phyloP scores from a whole-genome alignment of 2,888 invertebrate species.

The Fabriciana adippe region DNA sequence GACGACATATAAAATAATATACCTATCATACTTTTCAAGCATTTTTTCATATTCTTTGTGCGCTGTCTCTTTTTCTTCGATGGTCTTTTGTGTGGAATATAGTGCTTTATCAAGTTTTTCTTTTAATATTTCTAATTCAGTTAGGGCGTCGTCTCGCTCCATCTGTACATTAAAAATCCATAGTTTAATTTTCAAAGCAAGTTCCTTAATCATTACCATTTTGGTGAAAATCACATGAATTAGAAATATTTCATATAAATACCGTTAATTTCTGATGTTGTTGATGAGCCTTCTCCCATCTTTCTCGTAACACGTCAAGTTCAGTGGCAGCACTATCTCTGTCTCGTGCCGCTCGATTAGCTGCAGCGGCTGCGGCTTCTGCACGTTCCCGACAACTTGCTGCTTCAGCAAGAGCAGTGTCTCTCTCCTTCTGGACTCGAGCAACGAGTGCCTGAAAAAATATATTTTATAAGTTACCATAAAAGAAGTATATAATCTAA shows the following conservation, averaged over 20 bases:
- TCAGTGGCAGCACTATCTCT: slow-evolving; percentile 92
- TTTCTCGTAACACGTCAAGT: slow-evolving; percentile 91
- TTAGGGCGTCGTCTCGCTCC: slow-evolving; percentile 92
- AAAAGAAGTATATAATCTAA: too few relatives aligned
- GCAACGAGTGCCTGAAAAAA: slow-evolving; percentile 85
- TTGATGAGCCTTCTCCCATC: slow-evolving; percentile 93
- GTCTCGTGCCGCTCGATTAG: slow-evolving; percentile 91
- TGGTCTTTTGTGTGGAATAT: slow-evolving; percentile 89
- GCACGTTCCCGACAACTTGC: slow-evolving; percentile 91
- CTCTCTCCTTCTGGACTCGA: slow-evolving; percentile 94
- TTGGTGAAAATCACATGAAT: not conserved
- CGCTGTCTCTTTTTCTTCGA: slow-evolving; percentile 93
- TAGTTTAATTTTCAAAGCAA: not conserved
- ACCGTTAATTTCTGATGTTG: slow-evolving; percentile 93
- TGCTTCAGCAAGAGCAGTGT: slow-evolving; percentile 90
- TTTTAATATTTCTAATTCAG: slow-evolving; percentile 92
- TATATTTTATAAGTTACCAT: not conserved
- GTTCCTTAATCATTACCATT: too few relatives aligned
- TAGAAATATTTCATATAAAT: not conserved
- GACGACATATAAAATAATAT: slow-evolving; percentile 67
- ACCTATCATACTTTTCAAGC: slow-evolving; percentile 95
- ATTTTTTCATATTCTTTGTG: slow-evolving; percentile 96
- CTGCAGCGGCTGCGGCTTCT: slow-evolving; percentile 90
- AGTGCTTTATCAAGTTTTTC: slow-evolving; percentile 95
- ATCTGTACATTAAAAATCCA: slow-evolving; percentile 78